A percentile compares a stretch with the other conserved stretches of the same genome.
phyloP scores from a whole-genome alignment of 2,888 invertebrate genomes.

The Megamerina dolium region DNA sequence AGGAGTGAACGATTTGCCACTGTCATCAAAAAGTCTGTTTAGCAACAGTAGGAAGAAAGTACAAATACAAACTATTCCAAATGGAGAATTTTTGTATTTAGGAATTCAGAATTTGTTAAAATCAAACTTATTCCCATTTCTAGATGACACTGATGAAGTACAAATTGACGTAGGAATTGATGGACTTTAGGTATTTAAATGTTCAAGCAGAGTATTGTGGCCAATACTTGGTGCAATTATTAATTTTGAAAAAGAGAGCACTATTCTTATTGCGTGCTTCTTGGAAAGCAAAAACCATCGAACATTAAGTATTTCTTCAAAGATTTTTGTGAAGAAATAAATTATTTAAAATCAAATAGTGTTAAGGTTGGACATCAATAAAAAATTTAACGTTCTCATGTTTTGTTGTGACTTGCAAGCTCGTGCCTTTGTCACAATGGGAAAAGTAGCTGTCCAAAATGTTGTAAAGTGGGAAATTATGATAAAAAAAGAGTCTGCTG shows the following conservation, averaged over 20 bases:
- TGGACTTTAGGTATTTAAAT: neutral
- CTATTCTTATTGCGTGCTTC: no score
- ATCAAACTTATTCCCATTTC: slow-evolving; percentile 5
- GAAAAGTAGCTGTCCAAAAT: slow-evolving; percentile 16
- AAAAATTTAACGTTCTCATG: no score
- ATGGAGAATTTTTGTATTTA: slow-evolving; percentile 12
- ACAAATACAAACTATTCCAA: slow-evolving; percentile 9
- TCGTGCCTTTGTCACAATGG: no score
- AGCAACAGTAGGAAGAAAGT: slow-evolving; percentile 9
- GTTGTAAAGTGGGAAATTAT: slow-evolving; percentile 11
- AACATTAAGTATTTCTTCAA: no score
- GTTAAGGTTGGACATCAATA: no score
- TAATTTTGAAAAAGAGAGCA: no score
- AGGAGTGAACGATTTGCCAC: slow-evolving; percentile 8
- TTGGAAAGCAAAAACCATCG: no score
- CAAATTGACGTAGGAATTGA: slow-evolving; percentile 2
- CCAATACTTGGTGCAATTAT: neutral
- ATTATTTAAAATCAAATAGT: no score
- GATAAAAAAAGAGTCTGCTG: slow-evolving; percentile 11
- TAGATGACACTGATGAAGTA: slow-evolving; percentile 6
- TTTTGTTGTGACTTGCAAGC: no score
- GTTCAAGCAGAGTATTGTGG: neutral
- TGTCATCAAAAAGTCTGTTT: slow-evolving; percentile 12
- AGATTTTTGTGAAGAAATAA: no score
- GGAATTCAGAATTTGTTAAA: slow-evolving; percentile 13